phyloP scores from a whole-genome alignment of 1,140 invertebrate species.

The Batillaria attramentaria region DNA sequence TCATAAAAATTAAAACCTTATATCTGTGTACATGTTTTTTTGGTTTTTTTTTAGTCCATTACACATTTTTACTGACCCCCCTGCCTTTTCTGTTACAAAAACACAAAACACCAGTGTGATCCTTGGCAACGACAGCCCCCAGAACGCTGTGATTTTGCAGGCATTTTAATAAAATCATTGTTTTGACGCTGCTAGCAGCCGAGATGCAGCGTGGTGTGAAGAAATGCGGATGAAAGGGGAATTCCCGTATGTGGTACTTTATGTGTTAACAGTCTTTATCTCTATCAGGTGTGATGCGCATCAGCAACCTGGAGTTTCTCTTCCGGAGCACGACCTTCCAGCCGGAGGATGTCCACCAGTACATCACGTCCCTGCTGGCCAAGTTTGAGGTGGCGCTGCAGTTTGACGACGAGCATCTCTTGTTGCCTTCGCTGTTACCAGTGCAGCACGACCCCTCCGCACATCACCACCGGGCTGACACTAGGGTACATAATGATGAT shows the following conservation, averaged over 20 bases:
- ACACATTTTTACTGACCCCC: too few relatives aligned
- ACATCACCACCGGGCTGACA: slow-evolving; percentile 40
- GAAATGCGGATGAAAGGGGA: background rate
- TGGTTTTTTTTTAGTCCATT: too few relatives aligned
- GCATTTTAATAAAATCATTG: too few relatives aligned
- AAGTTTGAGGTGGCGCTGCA: slow-evolving; percentile 98
- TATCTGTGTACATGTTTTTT: too few relatives aligned
- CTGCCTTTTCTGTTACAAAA: too few relatives aligned
- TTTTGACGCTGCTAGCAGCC: too few relatives aligned
- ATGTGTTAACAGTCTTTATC: slow-evolving; percentile 13
- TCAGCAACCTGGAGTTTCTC: slow-evolving; percentile 93
- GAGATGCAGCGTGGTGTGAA: too few relatives aligned
- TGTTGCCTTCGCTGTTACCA: slow-evolving; percentile 94
- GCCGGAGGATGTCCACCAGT: slow-evolving; percentile 61
- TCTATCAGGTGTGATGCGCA: slow-evolving; percentile 87
- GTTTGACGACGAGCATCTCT: slow-evolving; percentile 92
- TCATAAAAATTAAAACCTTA: too few relatives aligned
- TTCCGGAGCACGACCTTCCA: slow-evolving; percentile 79
- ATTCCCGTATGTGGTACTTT: background rate
- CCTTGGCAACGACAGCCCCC: too few relatives aligned
- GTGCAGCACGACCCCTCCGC: slow-evolving; percentile 72
- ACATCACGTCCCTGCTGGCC: slow-evolving; percentile 78
- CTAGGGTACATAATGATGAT: background rate
- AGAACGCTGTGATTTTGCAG: too few relatives aligned
- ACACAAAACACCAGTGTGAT: too few relatives aligned